Conservation (phyloP, 2,797 vertebrate genomes). For the Poecilia picta region DNA sequence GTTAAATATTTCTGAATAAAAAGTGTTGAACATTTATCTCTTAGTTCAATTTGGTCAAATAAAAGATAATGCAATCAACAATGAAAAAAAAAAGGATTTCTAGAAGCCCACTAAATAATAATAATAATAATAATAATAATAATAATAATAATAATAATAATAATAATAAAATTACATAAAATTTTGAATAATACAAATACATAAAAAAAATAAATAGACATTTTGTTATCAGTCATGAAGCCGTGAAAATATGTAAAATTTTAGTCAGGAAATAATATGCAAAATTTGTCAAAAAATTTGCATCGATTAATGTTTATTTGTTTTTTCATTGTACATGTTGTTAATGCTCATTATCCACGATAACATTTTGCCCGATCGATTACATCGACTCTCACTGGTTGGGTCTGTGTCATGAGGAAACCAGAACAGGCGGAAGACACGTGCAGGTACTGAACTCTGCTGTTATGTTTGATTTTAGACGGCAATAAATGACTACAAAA, state of each 20-base stretch:
- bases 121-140: no score
- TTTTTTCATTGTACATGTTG: background rate
- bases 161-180: background rate
- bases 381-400: constrained; percentile 56
- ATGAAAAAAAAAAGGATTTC: no score
- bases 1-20: background rate
- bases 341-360: background rate
- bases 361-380: background rate
- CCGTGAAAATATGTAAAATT: background rate
- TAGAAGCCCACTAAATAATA: background rate
- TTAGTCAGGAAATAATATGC: background rate
- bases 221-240: background rate
- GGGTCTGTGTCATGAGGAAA: constrained; percentile 50
- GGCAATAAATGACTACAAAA: no score
- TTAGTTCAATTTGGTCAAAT: background rate
- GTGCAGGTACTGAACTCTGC: constrained; percentile 50
- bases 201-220: background rate
- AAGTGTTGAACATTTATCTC: background rate
- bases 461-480: background rate
- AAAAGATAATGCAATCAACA: background rate
- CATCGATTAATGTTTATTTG: background rate
- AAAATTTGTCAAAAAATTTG: background rate
- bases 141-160: background rate
- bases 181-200: background rate
- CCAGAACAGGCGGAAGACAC: constrained; percentile 64